Percentiles rank a stretch among this genome's conserved stretches.
Evolutionary conservation across 2,888 invertebrate genomes (phyloP).

Genomic region (Sinopyrophorus schimmeli): DNA sequence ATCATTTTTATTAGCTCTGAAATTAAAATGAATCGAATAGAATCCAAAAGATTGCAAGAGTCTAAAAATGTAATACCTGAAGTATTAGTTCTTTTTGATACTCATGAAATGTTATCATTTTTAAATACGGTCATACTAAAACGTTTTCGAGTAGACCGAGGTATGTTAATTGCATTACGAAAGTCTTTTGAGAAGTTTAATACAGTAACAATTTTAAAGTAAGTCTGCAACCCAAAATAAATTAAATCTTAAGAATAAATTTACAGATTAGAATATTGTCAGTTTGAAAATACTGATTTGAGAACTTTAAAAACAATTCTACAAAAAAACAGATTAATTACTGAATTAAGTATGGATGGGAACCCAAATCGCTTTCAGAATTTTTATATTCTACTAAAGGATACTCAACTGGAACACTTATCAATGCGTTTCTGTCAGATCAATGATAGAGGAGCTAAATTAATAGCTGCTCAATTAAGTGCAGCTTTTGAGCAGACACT

Average conservation of each 20-base stretch:
- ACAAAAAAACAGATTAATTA: slow-evolving; percentile 38
- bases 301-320: slow-evolving; percentile 43
- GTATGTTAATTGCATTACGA: slow-evolving; percentile 27
- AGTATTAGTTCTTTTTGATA: slow-evolving; percentile 11
- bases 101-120: slow-evolving; percentile 8
- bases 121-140: slow-evolving; percentile 27
- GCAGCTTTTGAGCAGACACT: slow-evolving; percentile 39
- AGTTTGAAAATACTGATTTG: slow-evolving; percentile 44
- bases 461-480: slow-evolving; percentile 43
- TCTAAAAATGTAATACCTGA: slow-evolving; percentile 1
- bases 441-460: slow-evolving; percentile 40
- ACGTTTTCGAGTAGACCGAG: slow-evolving; percentile 26
- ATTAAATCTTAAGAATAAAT: neutral
- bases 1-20: too few relatives aligned
- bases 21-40: too few relatives aligned
- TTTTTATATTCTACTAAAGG: slow-evolving; percentile 43
- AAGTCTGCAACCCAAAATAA: neutral
- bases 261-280: slow-evolving; percentile 47
- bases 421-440: slow-evolving; percentile 49
- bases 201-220: slow-evolving; percentile 26
- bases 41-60: too few relatives aligned
- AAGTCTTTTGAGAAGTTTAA: slow-evolving; percentile 25
- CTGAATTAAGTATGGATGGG: slow-evolving; percentile 48
- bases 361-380: slow-evolving; percentile 49
- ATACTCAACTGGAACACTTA: slow-evolving; percentile 40